Conservation (phyloP, 2,888 invertebrate species). For the Lysandra coridon region DNA sequence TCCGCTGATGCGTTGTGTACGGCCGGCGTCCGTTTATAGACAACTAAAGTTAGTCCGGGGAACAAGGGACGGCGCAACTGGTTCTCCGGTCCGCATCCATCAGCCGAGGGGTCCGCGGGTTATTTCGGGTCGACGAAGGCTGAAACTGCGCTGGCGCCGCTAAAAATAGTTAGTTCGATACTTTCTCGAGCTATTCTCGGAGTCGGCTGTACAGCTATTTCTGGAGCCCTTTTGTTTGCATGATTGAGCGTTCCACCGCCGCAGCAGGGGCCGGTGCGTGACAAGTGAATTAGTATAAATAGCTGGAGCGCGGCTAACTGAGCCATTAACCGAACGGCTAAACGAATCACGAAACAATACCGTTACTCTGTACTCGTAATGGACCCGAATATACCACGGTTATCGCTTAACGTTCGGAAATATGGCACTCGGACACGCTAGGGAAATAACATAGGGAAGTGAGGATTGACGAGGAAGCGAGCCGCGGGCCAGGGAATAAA, state of each 20-base stretch:
- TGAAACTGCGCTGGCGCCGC: constrained; percentile 50
- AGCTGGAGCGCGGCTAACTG: not conserved
- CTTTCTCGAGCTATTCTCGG: constrained; percentile 65
- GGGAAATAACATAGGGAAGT: not conserved
- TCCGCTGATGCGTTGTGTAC: not conserved
- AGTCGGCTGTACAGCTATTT: constrained; percentile 64
- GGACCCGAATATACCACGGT: constrained; percentile 10
- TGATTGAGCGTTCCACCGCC: constrained; percentile 38
- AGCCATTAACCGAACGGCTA: not conserved
- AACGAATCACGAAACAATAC: constrained; percentile 15
- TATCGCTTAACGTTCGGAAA: not conserved
- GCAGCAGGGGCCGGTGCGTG: constrained; percentile 27
- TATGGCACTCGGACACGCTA: not conserved
- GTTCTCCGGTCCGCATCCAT: constrained; percentile 37
- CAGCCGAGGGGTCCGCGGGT: constrained; percentile 49
- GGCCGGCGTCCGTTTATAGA: constrained; percentile 26
- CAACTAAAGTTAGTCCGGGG: constrained; percentile 20
- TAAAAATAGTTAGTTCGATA: constrained; percentile 64
- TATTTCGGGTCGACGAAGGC: constrained; percentile 68
- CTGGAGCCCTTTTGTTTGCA: constrained; percentile 52
- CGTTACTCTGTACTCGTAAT: not conserved
- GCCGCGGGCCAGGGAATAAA: not conserved
- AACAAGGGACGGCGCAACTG: constrained; percentile 37
- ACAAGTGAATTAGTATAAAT: constrained; percentile 31
- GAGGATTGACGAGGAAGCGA: not conserved